Percentiles rank a stretch among this genome's conserved stretches.
phyloP scores from a whole-genome alignment of 2,797 vertebrate species.

The Cuculus canorus region DNA sequence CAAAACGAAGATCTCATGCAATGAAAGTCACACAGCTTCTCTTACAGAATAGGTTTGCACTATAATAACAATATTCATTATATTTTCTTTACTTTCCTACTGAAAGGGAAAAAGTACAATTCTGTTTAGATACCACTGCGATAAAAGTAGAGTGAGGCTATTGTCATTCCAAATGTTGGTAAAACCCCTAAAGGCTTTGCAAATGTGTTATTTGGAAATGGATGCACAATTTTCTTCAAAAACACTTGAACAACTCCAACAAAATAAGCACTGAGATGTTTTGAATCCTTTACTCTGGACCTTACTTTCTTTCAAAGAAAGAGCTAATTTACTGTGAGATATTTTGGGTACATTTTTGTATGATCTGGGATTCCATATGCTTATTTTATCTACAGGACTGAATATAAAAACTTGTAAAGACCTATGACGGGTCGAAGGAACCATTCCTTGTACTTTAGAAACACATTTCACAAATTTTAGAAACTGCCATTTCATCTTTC shows the following conservation, averaged over 20 bases:
- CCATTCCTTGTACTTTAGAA: background rate
- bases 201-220: slow-evolving; percentile 18
- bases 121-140: slow-evolving; percentile 26
- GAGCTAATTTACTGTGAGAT: background rate
- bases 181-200: slow-evolving; percentile 7
- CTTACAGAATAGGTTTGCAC: background rate
- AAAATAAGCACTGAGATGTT: background rate
- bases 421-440: background rate
- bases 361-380: background rate
- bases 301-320: background rate
- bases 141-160: slow-evolving; percentile 19
- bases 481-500: background rate
- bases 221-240: slow-evolving; percentile 16
- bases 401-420: background rate
- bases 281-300: background rate
- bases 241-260: background rate
- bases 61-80: background rate
- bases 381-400: background rate
- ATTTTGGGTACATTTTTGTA: background rate
- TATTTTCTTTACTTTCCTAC: slow-evolving; percentile 9
- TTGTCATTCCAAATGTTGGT: background rate
- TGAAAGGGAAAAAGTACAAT: background rate
- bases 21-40: background rate
- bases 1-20: background rate
- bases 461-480: background rate